Evolutionary conservation across 2,888 invertebrate species (phyloP).

Genomic region (Schizaphis graminum): DNA sequence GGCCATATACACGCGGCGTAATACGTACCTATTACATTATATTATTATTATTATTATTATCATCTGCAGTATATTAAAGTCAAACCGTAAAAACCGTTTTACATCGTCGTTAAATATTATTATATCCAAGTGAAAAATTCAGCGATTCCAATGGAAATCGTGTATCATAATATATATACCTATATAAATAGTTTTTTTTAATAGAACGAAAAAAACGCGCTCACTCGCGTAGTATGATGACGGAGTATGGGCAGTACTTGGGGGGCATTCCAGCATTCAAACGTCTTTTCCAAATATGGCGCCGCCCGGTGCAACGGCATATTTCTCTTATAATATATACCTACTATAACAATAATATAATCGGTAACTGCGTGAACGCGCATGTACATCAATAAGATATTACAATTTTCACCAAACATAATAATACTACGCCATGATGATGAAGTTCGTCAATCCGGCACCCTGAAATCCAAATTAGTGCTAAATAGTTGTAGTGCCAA

Average conservation of each 20-base stretch:
- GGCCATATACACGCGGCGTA: neutral
- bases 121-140: conserved; percentile 5
- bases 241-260: neutral
- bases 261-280: conserved; percentile 45
- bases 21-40: neutral
- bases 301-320: conserved; percentile 49
- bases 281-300: conserved; percentile 62
- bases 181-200: neutral
- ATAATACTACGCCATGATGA: neutral
- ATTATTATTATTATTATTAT: neutral
- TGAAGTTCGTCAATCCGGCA: neutral
- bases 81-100: conserved; percentile 1
- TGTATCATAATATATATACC: neutral
- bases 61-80: neutral
- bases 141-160: neutral
- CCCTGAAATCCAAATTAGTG: neutral
- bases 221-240: neutral
- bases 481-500: neutral
- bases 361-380: neutral
- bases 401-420: neutral
- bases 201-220: neutral
- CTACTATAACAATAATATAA: conserved; percentile 36
- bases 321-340: conserved; percentile 22
- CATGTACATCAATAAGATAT: neutral
- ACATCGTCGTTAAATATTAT: neutral